These are phyloP conservation scores for Falcunculus frontatus DNA, from an alignment of 2,113 vertebrate species.

Conservation along the genomic window DNA sequence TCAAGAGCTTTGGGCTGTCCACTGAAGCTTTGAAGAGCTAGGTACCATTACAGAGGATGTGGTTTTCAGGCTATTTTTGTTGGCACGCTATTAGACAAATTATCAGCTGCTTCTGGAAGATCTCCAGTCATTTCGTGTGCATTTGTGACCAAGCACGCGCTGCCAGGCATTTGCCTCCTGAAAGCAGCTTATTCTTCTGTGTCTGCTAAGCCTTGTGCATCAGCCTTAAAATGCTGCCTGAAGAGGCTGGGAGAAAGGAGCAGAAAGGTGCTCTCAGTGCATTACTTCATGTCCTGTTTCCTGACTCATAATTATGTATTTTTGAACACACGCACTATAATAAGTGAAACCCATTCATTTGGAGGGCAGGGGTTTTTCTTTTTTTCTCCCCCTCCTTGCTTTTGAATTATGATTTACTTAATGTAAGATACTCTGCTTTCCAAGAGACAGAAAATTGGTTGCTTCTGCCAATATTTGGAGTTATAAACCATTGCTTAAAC, in stretches of 20 bases:
- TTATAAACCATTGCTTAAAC: conserved; percentile 56
- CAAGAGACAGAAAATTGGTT: conserved; percentile 58
- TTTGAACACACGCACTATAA: not conserved
- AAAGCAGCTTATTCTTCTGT: not conserved
- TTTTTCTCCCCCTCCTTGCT: not conserved
- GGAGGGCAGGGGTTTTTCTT: not conserved
- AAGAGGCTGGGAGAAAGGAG: not conserved
- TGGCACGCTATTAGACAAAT: not conserved
- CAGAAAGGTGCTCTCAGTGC: not conserved
- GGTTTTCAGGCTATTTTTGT: not conserved
- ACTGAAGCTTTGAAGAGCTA: not conserved
- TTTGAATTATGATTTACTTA: conserved; percentile 39
- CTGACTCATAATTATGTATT: not conserved
- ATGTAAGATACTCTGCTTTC: conserved; percentile 35
- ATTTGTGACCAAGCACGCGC: not conserved
- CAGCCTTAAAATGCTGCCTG: not conserved
- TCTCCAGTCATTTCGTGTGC: not conserved
- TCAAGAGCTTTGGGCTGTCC: not conserved
- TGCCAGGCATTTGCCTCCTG: not conserved
- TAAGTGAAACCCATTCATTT: not conserved
- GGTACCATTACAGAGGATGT: not conserved
- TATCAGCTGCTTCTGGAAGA: not conserved
- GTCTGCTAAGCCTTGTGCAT: not conserved
- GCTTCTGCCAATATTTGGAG: conserved; percentile 56
- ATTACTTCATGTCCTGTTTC: not conserved